Percentiles rank a stretch among this genome's conserved stretches.
Conservation (phyloP, 2,113 vertebrate genomes). For the Hydrochoerus hydrochaeris region DNA sequence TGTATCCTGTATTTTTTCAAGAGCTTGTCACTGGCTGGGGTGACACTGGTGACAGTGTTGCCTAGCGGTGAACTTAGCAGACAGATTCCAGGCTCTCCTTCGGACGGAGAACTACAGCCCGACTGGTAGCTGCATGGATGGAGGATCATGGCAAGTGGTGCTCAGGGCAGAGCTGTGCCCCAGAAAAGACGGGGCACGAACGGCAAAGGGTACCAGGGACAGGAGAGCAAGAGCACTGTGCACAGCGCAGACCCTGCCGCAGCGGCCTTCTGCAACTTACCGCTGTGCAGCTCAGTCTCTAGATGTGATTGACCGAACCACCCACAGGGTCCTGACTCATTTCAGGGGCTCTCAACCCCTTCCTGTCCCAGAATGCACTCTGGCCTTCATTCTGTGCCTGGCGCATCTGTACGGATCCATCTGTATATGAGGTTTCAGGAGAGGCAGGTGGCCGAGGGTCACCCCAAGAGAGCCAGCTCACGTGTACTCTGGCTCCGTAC, state of each 20-base stretch:
- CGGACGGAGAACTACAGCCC: not conserved
- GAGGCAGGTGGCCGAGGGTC: not conserved
- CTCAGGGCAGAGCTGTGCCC: not conserved
- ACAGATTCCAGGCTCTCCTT: not conserved
- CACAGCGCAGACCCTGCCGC: not conserved
- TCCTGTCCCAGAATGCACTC: not conserved
- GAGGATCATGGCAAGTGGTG: not conserved
- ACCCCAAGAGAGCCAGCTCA: not conserved
- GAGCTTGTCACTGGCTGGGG: too few relatives aligned
- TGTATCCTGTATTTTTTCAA: not conserved
- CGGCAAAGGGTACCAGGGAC: not conserved
- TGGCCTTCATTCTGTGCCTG: not conserved
- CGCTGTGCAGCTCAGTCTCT: not conserved
- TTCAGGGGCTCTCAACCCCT: not conserved
- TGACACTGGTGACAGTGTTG: not conserved
- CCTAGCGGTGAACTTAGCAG: not conserved
- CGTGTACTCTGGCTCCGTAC: not conserved
- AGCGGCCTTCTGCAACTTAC: not conserved
- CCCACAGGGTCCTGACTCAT: not conserved
- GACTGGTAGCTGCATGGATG: not conserved
- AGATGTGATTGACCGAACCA: not conserved
- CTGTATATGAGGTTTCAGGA: not conserved
- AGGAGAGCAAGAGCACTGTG: not conserved
- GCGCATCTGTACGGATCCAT: too few relatives aligned
- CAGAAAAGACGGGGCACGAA: not conserved